Percentiles rank a stretch among this genome's conserved stretches.
Conservation (phyloP, 2,797 vertebrate species). For the Yasuhikotakia modesta region DNA sequence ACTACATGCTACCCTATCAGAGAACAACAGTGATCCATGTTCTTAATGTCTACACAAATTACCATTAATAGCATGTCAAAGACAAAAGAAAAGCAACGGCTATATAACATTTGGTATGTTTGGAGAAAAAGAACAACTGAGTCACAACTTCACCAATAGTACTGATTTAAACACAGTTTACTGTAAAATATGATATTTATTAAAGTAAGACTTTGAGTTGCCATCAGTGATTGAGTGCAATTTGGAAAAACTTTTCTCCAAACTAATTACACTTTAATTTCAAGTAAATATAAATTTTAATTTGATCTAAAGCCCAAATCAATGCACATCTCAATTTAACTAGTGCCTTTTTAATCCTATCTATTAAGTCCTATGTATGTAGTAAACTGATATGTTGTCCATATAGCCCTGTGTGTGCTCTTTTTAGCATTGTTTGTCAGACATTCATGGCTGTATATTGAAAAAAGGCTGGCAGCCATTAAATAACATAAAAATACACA, state of each 20-base stretch:
- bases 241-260: too few species aligned
- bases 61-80: not conserved
- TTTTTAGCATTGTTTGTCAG: not conserved
- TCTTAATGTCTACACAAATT: not conserved
- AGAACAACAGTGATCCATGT: not conserved
- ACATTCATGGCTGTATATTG: slow-evolving; percentile 1
- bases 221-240: not conserved
- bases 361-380: not conserved
- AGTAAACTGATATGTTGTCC: too few species aligned
- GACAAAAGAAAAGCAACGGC: not conserved
- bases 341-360: not conserved
- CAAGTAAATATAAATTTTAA: not conserved
- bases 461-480: not conserved
- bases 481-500: not conserved
- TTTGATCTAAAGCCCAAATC: not conserved
- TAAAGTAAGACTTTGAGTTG: not conserved
- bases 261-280: too few species aligned
- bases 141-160: not conserved
- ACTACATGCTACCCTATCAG: not conserved
- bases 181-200: not conserved
- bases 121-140: not conserved
- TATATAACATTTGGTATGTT: not conserved
- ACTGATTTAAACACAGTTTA: not conserved
- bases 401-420: too few species aligned
- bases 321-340: not conserved